These are phyloP conservation scores for Chlorodrepanis virens DNA, from an alignment of 2,113 vertebrate species.

Conservation along the genomic window DNA sequence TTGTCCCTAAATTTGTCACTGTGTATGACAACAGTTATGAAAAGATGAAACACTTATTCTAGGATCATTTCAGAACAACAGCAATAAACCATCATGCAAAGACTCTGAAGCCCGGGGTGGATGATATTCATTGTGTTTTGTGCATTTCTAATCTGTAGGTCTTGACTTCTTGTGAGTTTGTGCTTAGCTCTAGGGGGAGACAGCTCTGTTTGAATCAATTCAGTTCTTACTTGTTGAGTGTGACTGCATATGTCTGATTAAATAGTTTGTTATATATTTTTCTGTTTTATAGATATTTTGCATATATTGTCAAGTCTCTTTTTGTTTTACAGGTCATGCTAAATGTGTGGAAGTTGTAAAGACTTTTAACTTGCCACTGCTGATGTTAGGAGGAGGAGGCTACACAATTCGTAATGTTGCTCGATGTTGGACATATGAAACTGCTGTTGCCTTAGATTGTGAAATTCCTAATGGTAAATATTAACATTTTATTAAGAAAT, in stretches of 20 bases:
- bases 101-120: neutral
- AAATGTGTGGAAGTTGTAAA: conserved; percentile 86
- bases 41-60: neutral
- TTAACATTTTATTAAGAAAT: neutral
- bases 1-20: neutral
- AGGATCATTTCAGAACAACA: neutral
- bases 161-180: neutral
- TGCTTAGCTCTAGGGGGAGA: neutral
- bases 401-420: conserved; percentile 85
- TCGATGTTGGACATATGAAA: conserved; percentile 85
- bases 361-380: conserved; percentile 81
- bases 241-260: neutral
- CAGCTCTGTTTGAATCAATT: neutral
- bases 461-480: conserved; percentile 83
- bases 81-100: neutral
- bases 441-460: conserved; percentile 83
- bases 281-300: neutral
- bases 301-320: neutral
- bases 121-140: neutral
- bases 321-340: conserved; percentile 77
- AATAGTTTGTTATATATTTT: neutral
- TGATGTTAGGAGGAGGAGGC: conserved; percentile 84
- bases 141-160: neutral
- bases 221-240: neutral
- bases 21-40: neutral